phyloP scores from a whole-genome alignment of 2,113 vertebrate genomes.

The Sylvia atricapilla region DNA sequence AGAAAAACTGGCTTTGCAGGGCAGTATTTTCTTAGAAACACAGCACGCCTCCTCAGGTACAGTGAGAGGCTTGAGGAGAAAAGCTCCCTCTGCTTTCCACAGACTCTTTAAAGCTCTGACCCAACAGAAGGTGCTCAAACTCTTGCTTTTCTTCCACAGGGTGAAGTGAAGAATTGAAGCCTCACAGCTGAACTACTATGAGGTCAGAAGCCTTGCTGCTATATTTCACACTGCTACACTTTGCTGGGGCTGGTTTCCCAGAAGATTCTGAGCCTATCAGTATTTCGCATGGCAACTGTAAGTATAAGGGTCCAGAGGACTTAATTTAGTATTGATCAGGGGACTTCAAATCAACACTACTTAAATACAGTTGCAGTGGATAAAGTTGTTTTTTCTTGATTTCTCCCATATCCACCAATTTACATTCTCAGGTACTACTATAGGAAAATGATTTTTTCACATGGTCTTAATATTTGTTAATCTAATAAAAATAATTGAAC shows the following conservation, averaged over 20 bases:
- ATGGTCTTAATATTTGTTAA: not conserved
- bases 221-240: conserved; percentile 94
- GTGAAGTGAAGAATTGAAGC: conserved; percentile 85
- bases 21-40: not conserved
- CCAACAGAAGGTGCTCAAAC: not conserved
- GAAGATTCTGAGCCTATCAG: conserved; percentile 99
- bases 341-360: not conserved
- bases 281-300: conserved; percentile 99
- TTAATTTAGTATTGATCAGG: not conserved
- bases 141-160: conserved; percentile 75
- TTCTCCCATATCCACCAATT: not conserved
- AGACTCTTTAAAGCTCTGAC: not conserved
- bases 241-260: conserved; percentile 94
- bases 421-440: not conserved
- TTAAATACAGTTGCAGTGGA: not conserved
- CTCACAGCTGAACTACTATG: conserved; percentile 91
- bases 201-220: conserved; percentile 97
- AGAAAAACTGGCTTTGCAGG: not conserved
- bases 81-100: not conserved
- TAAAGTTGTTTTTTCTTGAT: not conserved
- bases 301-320: conserved; percentile 70
- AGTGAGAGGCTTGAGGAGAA: not conserved
- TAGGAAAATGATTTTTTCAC: accelerated
- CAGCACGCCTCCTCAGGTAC: not conserved
- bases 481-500: not conserved